Evolutionary conservation across 2,113 vertebrate species (phyloP), one percentile per base, ranked within the genome.

Genomic region (Tapirus terrestris): DNA sequence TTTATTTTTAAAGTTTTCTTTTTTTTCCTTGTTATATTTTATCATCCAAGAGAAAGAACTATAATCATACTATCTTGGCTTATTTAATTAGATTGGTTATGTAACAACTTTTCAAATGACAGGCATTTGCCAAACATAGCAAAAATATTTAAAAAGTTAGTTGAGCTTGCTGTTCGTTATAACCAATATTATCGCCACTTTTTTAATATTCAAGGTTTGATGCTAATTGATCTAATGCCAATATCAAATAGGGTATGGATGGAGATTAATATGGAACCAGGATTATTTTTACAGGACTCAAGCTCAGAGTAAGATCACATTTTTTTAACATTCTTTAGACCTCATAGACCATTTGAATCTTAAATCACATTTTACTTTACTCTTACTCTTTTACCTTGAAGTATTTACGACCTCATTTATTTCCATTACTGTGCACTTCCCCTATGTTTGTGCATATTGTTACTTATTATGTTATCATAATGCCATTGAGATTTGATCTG

Each of bases 401-500:
- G 48, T 77, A 91, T 96, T 98, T 96, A 77, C 89, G 43, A 81
- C 82, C 88, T 91, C 60, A 68, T 87, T 77, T 96, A 96, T 92
- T 97, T 96, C 92, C 85, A 96, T 97, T 97, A 96, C 85, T 92
- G 79, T 39, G 72, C 45, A 92, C 88, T 97, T 98, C 90, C 86
- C 85, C 92, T 2, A 10, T 89, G 77, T 87, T 97, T 92, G 85
- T 96, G 88, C 76, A 21, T 95, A 79, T 39, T 98, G 87, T 70
- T 98, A 96, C 87, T 97, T 95, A 43, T 96, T 95, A 97, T 97
- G 81, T 89, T 95, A 93, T 96, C 53, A 33, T 72, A 97, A 94
- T 96, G 75, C 86, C 68, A n/a, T 33, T 75, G 90, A 87, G 87
- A 97, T 98, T 97, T 98, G 96, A 97, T 96, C 95, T 97, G 91